phyloP scores from a whole-genome alignment of 1,140 invertebrate genomes.

The Panulirus ornatus region DNA sequence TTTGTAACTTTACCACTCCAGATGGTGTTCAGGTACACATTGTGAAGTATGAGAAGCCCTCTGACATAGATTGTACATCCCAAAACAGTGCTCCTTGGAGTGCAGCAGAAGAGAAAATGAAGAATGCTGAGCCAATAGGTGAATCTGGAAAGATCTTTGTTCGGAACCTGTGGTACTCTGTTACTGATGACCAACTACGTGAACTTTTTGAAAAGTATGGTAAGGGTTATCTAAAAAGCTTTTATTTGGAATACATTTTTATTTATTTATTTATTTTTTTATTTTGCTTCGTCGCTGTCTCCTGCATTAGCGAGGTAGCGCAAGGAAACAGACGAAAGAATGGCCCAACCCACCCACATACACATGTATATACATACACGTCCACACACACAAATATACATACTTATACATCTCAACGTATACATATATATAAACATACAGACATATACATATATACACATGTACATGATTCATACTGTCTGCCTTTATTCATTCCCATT shows the following conservation, averaged over 20 bases:
- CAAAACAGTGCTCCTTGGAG: constrained; percentile 82
- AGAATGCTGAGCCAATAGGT: constrained; percentile 86
- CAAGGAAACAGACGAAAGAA: no score
- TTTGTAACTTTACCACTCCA: constrained; percentile 25
- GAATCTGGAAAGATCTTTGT: constrained; percentile 97
- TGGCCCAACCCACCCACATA: no score
- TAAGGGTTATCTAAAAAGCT: constrained; percentile 77
- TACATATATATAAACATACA: no score
- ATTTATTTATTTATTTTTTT: neutral
- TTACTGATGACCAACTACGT: constrained; percentile 92
- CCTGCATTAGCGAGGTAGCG: no score
- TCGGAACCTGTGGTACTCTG: constrained; percentile 93
- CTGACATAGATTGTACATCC: constrained; percentile 76
- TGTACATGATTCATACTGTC: no score
- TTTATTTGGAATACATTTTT: neutral
- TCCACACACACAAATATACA: no score
- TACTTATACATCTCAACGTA: no score
- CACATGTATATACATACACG: no score
- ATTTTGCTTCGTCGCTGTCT: neutral
- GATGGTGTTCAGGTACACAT: constrained; percentile 79
- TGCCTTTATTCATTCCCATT: no score
- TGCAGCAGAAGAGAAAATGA: constrained; percentile 84
- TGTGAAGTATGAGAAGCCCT: constrained; percentile 76
- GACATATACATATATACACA: no score
- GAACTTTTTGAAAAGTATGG: constrained; percentile 92